Base-by-base conservation (phyloP, 2,888 invertebrate genomes). In the Orthonychiurus folsomi region DNA sequence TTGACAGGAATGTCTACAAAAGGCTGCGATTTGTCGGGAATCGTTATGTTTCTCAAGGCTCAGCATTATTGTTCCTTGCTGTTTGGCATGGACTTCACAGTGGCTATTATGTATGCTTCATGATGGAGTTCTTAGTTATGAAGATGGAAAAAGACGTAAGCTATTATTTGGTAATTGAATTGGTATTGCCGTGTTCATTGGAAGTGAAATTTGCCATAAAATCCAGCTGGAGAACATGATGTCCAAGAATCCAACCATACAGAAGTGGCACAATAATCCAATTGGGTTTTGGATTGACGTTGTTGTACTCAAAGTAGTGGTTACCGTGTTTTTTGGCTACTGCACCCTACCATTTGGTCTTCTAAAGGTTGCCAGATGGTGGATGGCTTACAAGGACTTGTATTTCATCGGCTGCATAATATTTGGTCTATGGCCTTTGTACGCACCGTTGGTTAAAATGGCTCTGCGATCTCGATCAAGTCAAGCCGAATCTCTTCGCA, bases 1-100 rank as follows among this genome's bases (percentile, higher is more conserved):
- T 60, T 70, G 69, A 50, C 76, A 82, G 82, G 68, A 94, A 97
- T 76, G 81, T 97, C 24, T 97, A 93, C 80, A 96, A 96, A 76
- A 82, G 97, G 2, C 81, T 97, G 52, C 89, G 87, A 75, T 96
- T 94, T 77, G 80, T 97, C 56, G 90, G 90, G 56, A 92, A 88
- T 77, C 84, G 87, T 23, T 81, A 80, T 56, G 67, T 82, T 70
- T 95, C 95, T 67, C 96, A 97, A 77, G 80, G 84, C 0, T 81
- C 84, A 0, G 89, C 95, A 0, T 79, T 99, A 50, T 62, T 85
- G 0, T 97, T 95, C 78, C 82, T 99, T 50, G 93, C 97, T 0
- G 75, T 94, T 0, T 97, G 97, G 97, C 97, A 97, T 78, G 97
- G 97, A 15, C 85, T 92, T 60, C 89, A 93, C 75, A 85, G 89